Conservation (phyloP, 2,888 invertebrate genomes). For the Hoplodrina blanda region DNA sequence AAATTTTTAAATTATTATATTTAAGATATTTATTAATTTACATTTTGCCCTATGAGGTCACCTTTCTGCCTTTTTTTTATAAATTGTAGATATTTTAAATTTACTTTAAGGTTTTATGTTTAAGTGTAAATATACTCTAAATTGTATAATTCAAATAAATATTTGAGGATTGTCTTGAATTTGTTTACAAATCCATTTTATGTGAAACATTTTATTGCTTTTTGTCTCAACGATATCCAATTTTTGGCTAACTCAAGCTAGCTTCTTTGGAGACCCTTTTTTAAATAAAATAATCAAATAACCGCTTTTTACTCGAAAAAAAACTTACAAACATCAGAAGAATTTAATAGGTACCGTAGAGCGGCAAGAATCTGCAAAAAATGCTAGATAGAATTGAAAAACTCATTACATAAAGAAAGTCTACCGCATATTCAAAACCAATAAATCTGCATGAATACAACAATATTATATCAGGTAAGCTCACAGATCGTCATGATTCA, state of each 20-base stretch:
- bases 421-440: constrained; percentile 7
- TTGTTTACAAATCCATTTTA: constrained; percentile 4
- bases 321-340: too few relatives aligned
- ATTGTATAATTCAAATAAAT: neutral
- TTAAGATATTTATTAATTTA: too few relatives aligned
- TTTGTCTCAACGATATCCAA: neutral
- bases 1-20: too few relatives aligned
- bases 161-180: neutral
- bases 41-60: too few relatives aligned
- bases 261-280: too few relatives aligned
- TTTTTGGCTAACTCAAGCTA: neutral
- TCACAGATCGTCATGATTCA: constrained; percentile 12
- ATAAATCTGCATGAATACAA: neutral
- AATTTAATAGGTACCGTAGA: too few relatives aligned
- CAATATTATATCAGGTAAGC: neutral
- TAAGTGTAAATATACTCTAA: neutral
- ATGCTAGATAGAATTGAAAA: constrained; percentile 41
- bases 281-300: too few relatives aligned
- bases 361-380: too few relatives aligned
- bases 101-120: too few relatives aligned
- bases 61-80: too few relatives aligned
- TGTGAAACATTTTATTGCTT: constrained; percentile 16
- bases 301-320: too few relatives aligned
- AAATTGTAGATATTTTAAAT: too few relatives aligned
- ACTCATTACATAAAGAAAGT: neutral